These are phyloP conservation scores for Bucco capensis DNA, from an alignment of 2,113 vertebrate genomes.

Conservation along the genomic window DNA sequence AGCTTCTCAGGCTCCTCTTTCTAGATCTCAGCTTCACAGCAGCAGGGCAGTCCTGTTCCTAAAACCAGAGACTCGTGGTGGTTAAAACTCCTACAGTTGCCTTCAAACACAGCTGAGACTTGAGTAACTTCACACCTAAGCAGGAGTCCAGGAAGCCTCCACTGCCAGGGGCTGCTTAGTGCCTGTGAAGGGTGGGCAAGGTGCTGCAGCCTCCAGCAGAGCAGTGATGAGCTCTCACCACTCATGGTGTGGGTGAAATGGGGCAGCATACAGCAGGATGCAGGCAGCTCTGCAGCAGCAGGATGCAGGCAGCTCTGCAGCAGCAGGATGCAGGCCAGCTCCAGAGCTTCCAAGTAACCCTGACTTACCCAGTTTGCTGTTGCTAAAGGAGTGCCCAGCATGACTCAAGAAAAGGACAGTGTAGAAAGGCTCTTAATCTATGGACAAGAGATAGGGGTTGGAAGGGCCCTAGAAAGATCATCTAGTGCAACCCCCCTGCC, in stretches of 20 bases:
- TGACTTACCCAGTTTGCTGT: fast-evolving
- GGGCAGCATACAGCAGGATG: fast-evolving
- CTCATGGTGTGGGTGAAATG: not conserved
- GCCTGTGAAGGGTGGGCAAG: fast-evolving
- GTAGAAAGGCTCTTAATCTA: not conserved
- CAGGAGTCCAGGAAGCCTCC: not conserved
- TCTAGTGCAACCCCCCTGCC: too few species aligned
- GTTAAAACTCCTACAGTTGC: not conserved
- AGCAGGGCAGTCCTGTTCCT: not conserved
- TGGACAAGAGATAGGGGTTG: too few species aligned
- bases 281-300: not conserved
- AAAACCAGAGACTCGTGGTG: not conserved
- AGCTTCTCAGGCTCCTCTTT: not conserved
- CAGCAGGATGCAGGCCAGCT: not conserved
- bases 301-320: not conserved
- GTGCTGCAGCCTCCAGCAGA: not conserved
- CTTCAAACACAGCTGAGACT: not conserved
- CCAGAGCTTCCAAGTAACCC: not conserved
- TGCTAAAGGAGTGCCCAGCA: not conserved
- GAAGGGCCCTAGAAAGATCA: too few species aligned
- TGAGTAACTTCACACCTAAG: not conserved
- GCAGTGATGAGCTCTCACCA: fast-evolving
- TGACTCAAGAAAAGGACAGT: not conserved
- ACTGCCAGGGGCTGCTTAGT: not conserved
- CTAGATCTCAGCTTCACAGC: not conserved